Evolutionary conservation across 53 echinoderm and acorn worm genomes (phyloP).

Genomic region (Luidia sarsii): DNA sequence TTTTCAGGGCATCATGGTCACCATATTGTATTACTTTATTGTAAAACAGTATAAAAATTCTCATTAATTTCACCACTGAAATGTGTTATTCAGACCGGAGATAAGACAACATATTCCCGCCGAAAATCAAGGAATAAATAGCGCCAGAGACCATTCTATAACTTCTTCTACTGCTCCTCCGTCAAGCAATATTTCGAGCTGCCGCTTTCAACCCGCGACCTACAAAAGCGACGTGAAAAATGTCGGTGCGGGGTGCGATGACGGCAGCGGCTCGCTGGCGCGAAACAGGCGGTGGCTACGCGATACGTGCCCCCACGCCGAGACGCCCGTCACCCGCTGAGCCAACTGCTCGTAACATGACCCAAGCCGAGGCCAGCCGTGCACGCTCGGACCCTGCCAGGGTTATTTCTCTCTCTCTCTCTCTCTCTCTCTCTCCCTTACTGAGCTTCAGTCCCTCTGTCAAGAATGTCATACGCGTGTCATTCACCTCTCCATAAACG

Average conservation of each 20-base stretch:
- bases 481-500: slow-evolving; percentile 30
- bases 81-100: no score
- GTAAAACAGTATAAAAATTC: no score
- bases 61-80: no score
- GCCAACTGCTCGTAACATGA: slow-evolving; percentile 50
- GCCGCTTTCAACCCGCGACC: neutral
- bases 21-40: no score
- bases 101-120: no score
- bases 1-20: no score
- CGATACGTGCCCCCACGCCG: slow-evolving; percentile 20
- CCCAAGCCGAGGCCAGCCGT: slow-evolving; percentile 39
- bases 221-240: neutral
- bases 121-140: no score
- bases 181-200: no score
- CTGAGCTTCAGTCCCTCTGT: neutral
- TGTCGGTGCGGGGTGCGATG: neutral
- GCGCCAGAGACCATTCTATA: no score
- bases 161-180: no score
- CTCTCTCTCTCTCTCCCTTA: no score
- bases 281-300: slow-evolving; percentile 42
- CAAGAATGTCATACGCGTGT: slow-evolving; percentile 12
- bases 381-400: slow-evolving; percentile 5
- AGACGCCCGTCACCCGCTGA: slow-evolving; percentile 37
- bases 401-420: neutral
- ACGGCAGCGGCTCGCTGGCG: slow-evolving; percentile 30